Base-by-base conservation (phyloP, 2,113 vertebrate genomes). In the Saccopteryx bilineata region DNA sequence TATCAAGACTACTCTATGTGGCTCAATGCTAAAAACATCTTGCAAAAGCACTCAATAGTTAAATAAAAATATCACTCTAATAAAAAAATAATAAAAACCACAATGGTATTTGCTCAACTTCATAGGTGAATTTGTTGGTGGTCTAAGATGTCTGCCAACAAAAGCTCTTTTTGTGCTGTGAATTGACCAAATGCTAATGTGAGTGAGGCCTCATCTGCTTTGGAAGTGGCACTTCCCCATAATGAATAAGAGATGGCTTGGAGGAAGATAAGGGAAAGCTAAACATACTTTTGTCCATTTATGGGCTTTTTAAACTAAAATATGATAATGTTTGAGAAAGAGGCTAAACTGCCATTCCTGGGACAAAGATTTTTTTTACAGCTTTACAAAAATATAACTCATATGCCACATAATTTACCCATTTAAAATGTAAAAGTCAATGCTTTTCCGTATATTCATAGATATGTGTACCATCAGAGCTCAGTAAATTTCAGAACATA, bases 151-250 rank as follows among this genome's bases (percentile, higher is more conserved):
- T 46, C 72, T 95, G 93, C 88, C 87, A 96, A 95, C 86, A 95
- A 91, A 93, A 86, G 84, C 48, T 95, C 88, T 93, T 93, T 93
- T 76, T 90, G 85, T 88, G 50, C 72, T 96, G 19, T 48, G 52
- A 92, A 46, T 58, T 95, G 95, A 97, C 71, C 66, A 97, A 87
- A 92, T 50, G 71, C 52, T 97, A 96, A 97, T 92, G 93, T 66
- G 26, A 96, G 86, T 46, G 39, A 75, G 91, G 93, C 72, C 56
- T 82, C 78, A 60, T 94, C 72, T 69, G 52, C 83, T 95, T 92
- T 93, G 85, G 81, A 97, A 97, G 87, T 95, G 63, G 31, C 39
- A 94, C 75, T 94, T 56, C 54, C 75, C 76, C 87, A 80, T 61
- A 87, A 94, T 90, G 74, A 96, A 80, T 94, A 96, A 95, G 92